A percentile compares a stretch with the other conserved stretches of the same genome.
phyloP scores from a whole-genome alignment of 2,888 invertebrate genomes.

The Melitaea athalia region DNA sequence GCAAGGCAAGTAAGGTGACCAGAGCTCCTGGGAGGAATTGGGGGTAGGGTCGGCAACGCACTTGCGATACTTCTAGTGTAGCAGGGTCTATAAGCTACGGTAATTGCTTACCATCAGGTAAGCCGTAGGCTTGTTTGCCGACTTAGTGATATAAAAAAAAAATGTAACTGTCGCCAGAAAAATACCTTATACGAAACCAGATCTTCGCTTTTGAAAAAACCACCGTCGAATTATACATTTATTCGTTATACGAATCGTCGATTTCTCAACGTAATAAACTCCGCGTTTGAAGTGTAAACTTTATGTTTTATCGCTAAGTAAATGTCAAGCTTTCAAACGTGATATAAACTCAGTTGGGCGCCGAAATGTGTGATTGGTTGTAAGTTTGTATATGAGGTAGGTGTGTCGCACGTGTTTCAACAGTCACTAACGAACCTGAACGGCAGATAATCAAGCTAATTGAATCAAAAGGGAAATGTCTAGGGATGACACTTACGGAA shows the following conservation, averaged over 20 bases:
- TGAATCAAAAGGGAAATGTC: constrained; percentile 51
- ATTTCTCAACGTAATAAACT: background rate
- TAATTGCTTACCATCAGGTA: no score
- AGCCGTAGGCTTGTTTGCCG: no score
- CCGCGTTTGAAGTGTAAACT: constrained; percentile 1
- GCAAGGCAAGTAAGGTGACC: no score
- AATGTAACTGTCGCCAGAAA: background rate
- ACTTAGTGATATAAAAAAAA: no score
- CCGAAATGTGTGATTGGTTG: constrained; percentile 3
- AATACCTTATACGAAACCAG: background rate
- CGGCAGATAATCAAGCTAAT: constrained; percentile 65
- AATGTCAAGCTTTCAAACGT: constrained; percentile 8
- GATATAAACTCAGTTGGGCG: background rate
- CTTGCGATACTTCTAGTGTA: no score
- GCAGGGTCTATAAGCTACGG: no score
- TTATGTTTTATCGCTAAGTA: constrained; percentile 2
- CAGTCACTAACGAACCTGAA: constrained; percentile 51
- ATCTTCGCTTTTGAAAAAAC: constrained; percentile 3
- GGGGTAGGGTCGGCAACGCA: no score
- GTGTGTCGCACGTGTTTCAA: constrained; percentile 53
- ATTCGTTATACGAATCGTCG: background rate
- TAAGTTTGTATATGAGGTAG: constrained; percentile 13
- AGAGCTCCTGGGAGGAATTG: no score
- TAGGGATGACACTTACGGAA: background rate
- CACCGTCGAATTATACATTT: constrained; percentile 8